Conservation (phyloP, 2,797 vertebrate species). For the Chromobotia macracanthus region DNA sequence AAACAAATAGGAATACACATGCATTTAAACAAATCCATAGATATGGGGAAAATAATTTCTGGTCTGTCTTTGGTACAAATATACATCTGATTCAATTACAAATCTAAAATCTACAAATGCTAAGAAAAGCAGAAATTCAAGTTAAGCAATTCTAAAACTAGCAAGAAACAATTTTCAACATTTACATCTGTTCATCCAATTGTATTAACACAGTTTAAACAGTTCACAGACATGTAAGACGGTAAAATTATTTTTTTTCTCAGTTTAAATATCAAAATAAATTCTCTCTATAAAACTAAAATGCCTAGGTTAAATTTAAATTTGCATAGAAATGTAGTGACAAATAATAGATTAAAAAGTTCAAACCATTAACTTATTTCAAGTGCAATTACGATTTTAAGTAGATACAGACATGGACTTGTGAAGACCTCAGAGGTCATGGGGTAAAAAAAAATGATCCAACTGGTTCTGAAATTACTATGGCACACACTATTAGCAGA, state of each 20-base stretch:
- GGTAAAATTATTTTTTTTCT: conserved; percentile 65
- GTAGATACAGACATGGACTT: conserved; percentile 58
- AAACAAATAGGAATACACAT: conserved; percentile 78
- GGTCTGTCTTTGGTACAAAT: conserved; percentile 82
- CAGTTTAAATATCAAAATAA: conserved; percentile 94
- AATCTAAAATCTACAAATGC: conserved; percentile 63
- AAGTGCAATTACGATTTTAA: conserved; percentile 67
- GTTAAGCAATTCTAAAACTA: conserved; percentile 39
- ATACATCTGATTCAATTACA: conserved; percentile 76
- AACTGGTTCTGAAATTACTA: conserved; percentile 8
- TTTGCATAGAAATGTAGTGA: conserved; percentile 97
- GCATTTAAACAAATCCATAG: conserved; percentile 68
- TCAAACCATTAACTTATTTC: conserved; percentile 53
- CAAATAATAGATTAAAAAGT: conserved; percentile 52
- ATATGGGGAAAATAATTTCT: conserved; percentile 72
- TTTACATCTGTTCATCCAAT: conserved; percentile 64
- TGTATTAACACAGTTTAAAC: conserved; percentile 68
- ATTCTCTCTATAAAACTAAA: conserved; percentile 83
- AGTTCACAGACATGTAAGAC: conserved; percentile 86
- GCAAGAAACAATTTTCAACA: conserved; percentile 48
- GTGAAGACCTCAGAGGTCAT: conserved; percentile 46
- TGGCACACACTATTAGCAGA: conserved; percentile 7
- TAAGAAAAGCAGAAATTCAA: conserved; percentile 20
- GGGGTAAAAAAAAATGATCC: conserved; percentile 33
- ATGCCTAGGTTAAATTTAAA: conserved; percentile 75